Percentiles rank a stretch among this genome's conserved stretches.
Evolutionary conservation across 2,797 vertebrate species (phyloP).

Genomic region (Micromesistius poutassou): DNA sequence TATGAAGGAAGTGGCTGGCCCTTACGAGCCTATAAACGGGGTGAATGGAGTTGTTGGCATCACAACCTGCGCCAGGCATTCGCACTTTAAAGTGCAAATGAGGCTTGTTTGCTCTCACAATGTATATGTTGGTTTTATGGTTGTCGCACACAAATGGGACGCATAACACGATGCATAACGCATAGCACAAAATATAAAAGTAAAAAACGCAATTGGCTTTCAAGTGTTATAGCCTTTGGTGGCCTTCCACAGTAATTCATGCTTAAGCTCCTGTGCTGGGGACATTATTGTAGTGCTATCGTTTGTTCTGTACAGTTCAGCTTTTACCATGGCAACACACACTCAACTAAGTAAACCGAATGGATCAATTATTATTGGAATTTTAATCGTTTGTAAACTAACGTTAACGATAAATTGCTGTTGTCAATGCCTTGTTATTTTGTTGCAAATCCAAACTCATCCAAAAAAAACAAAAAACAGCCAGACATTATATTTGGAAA

Average conservation of each 20-base stretch:
- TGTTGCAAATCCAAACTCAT: not conserved
- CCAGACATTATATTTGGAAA: not conserved
- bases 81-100: slow-evolving; percentile 54
- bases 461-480: not conserved
- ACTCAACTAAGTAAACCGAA: slow-evolving; percentile 13
- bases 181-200: no score
- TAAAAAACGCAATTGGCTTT: slow-evolving; percentile 51
- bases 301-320: slow-evolving; percentile 46
- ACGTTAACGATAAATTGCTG: not conserved
- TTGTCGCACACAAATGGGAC: slow-evolving; percentile 58
- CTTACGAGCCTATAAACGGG: slow-evolving; percentile 31
- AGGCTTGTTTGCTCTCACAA: slow-evolving; percentile 55
- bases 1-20: not conserved
- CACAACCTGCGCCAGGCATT: not conserved
- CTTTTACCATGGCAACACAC: slow-evolving; percentile 56
- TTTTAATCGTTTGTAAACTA: not conserved
- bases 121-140: slow-evolving; percentile 60
- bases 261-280: slow-evolving; percentile 66
- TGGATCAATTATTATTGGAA: not conserved
- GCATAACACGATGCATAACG: not conserved
- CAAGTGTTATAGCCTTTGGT: slow-evolving; percentile 63
- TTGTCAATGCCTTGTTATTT: not conserved
- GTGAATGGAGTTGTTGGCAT: slow-evolving; percentile 45
- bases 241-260: slow-evolving; percentile 70
- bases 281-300: slow-evolving; percentile 57